Percentiles rank a stretch among this genome's conserved stretches.
These are phyloP conservation scores for Eurytoma californica DNA, from an alignment of 2,888 invertebrate species.

Conservation along the genomic window DNA sequence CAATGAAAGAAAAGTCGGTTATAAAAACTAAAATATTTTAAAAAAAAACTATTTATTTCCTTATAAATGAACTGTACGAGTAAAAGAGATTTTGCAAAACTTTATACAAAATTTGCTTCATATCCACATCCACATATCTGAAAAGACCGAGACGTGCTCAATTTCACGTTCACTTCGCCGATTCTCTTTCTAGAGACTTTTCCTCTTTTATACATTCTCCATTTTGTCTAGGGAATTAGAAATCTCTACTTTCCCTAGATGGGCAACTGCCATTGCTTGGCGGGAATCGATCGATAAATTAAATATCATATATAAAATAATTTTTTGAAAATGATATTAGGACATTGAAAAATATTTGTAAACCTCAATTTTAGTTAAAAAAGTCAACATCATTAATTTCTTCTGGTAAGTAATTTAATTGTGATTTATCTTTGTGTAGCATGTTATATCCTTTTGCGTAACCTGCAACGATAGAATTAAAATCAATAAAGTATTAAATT, in stretches of 20 bases:
- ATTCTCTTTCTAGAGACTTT: not conserved
- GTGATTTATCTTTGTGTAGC: conserved; percentile 77
- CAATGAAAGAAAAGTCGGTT: not conserved
- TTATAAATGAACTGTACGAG: not conserved
- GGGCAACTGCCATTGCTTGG: not conserved
- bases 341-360: not conserved
- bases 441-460: conserved; percentile 81
- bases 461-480: conserved; percentile 74
- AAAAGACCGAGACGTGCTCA: not conserved
- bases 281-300: not conserved
- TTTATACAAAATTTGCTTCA: not conserved
- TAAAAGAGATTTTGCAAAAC: not conserved
- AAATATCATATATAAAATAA: not conserved
- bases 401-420: conserved; percentile 82
- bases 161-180: not conserved
- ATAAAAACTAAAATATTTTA: not conserved
- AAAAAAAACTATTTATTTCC: not conserved
- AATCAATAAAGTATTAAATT: conserved; percentile 4
- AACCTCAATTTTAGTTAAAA: conserved; percentile 70
- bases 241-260: not conserved
- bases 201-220: not conserved
- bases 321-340: not conserved
- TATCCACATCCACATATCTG: not conserved
- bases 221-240: not conserved
- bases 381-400: conserved; percentile 81